phyloP scores from a whole-genome alignment of 2,888 invertebrate species.

The Sesia bembeciformis region DNA sequence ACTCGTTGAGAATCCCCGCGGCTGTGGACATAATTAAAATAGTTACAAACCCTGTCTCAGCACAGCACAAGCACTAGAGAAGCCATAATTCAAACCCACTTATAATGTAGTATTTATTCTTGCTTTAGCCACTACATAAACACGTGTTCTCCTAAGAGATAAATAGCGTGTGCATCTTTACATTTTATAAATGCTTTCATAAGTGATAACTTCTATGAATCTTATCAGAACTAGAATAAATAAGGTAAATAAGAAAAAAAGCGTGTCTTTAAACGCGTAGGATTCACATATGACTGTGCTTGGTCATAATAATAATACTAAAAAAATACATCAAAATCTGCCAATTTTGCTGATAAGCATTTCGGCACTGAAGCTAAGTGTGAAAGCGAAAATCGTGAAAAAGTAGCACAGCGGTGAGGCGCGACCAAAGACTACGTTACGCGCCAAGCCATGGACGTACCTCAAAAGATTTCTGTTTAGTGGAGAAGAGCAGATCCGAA shows the following conservation, averaged over 20 bases:
- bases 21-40: slow-evolving; percentile 57
- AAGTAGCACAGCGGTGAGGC: slow-evolving; percentile 44
- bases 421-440: slow-evolving; percentile 22
- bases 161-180: background rate
- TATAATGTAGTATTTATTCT: background rate
- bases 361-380: slow-evolving; percentile 39
- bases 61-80: too few species aligned
- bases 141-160: background rate
- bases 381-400: slow-evolving; percentile 48
- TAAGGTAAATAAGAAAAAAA: slow-evolving; percentile 8
- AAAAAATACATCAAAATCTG: slow-evolving; percentile 7
- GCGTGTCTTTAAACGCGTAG: slow-evolving; percentile 26
- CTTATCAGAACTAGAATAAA: background rate
- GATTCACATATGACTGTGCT: slow-evolving; percentile 26
- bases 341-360: slow-evolving; percentile 23
- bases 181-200: background rate
- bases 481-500: slow-evolving; percentile 60
- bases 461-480: slow-evolving; percentile 67
- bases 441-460: slow-evolving; percentile 65
- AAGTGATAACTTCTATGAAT: background rate
- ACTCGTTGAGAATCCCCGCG: slow-evolving; percentile 83
- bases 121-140: background rate
- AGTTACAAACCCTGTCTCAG: background rate
- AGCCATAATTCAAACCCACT: background rate
- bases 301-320: slow-evolving; percentile 27